A percentile compares a stretch with the other conserved stretches of the same genome.
Conservation (phyloP, 1,140 invertebrate species). For the Battus philenor region DNA sequence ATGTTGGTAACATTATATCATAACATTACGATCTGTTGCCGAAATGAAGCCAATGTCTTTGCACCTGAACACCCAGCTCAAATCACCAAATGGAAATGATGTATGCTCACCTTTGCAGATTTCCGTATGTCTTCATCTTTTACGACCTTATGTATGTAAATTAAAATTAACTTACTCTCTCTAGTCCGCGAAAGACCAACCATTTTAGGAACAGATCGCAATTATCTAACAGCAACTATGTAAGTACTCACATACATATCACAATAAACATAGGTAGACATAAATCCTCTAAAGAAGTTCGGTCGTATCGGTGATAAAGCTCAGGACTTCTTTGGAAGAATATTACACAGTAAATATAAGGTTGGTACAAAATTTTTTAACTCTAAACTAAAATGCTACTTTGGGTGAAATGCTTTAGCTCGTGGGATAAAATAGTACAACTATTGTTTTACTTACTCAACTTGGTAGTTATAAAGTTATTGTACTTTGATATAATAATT, state of each 20-base stretch:
- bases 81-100: slow-evolving; percentile 49
- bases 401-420: slow-evolving; percentile 13
- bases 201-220: slow-evolving; percentile 75
- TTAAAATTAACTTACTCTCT: slow-evolving; percentile 18
- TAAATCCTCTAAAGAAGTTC: slow-evolving; percentile 15
- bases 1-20: slow-evolving; percentile 32
- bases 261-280: slow-evolving; percentile 20
- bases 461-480: too few relatives aligned
- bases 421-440: too few relatives aligned
- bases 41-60: slow-evolving; percentile 69
- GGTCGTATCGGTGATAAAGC: too few relatives aligned
- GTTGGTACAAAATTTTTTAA: slow-evolving; percentile 28
- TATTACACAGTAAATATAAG: slow-evolving; percentile 14
- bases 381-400: slow-evolving; percentile 23
- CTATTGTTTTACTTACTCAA: too few relatives aligned
- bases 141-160: slow-evolving; percentile 17
- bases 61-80: slow-evolving; percentile 70
- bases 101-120: slow-evolving; percentile 37
- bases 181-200: slow-evolving; percentile 43
- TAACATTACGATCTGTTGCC: slow-evolving; percentile 73
- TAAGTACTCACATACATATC: slow-evolving; percentile 25
- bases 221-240: slow-evolving; percentile 43
- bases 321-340: background rate
- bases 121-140: slow-evolving; percentile 21
- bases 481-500: too few relatives aligned